Conservation (phyloP, 2,797 vertebrate species). For the Monodelphis domestica region DNA sequence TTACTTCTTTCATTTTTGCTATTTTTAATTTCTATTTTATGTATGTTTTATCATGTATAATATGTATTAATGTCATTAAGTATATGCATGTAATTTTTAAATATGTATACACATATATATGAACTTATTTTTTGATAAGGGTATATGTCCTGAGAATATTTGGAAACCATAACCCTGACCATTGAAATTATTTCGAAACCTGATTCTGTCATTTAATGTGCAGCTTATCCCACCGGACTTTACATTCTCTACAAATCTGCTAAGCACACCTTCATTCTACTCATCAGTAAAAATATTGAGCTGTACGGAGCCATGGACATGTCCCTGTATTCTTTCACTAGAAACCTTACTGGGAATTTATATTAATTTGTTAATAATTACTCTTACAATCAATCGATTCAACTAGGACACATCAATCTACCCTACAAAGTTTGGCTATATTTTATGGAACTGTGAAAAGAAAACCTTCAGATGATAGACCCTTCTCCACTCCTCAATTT, state of each 20-base stretch:
- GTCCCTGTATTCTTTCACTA: background rate
- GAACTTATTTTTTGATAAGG: background rate
- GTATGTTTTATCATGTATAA: background rate
- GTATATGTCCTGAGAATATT: background rate
- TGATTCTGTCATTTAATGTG: background rate
- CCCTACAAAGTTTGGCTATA: too few species aligned
- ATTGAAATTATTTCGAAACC: background rate
- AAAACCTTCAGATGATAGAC: too few species aligned
- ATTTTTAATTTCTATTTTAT: background rate
- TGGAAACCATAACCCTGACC: background rate
- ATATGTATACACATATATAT: background rate
- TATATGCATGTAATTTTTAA: background rate
- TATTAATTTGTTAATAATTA: background rate
- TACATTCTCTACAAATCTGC: background rate
- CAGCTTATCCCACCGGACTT: background rate
- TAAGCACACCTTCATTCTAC: background rate
- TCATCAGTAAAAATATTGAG: background rate
- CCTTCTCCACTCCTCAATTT: too few species aligned
- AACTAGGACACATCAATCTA: background rate
- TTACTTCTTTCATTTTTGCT: background rate
- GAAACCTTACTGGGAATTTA: background rate
- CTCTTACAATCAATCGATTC: background rate
- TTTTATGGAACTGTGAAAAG: too few species aligned
- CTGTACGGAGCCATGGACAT: background rate
- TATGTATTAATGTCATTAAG: background rate